Conservation (phyloP, 64 coral and sea anemone genomes). For the Porites australiensis region DNA sequence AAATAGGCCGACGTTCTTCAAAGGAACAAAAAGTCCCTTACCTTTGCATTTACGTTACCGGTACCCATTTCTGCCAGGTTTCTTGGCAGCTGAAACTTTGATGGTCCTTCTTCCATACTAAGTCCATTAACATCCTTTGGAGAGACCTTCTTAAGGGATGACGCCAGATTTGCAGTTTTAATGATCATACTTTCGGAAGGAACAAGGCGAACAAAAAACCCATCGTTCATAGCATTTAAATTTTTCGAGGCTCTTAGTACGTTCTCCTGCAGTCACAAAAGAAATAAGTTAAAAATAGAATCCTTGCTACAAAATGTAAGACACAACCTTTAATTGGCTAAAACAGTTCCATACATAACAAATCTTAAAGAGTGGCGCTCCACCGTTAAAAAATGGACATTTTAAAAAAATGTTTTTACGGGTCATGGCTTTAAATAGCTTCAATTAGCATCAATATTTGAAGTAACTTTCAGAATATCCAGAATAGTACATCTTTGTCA, state of each 20-base stretch:
- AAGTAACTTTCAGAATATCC: too few relatives aligned
- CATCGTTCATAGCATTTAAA: conserved; percentile 13
- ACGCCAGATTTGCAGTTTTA: neutral
- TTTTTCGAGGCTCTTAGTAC: neutral
- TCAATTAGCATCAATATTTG: too few relatives aligned
- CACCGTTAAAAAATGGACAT: too few relatives aligned
- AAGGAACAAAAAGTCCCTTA: neutral
- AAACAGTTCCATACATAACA: too few relatives aligned
- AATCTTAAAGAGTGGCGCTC: too few relatives aligned
- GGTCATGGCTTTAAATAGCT: too few relatives aligned
- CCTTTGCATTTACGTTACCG: neutral
- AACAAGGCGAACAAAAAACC: neutral
- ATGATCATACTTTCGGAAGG: neutral
- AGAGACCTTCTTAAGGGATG: neutral
- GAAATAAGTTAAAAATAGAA: neutral
- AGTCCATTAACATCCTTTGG: neutral
- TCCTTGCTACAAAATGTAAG: too few relatives aligned
- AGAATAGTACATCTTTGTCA: too few relatives aligned
- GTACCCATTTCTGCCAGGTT: neutral
- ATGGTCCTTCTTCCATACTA: neutral
- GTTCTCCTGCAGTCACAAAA: neutral
- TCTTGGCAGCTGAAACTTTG: neutral
- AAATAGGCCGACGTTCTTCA: too few relatives aligned
- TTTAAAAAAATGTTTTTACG: too few relatives aligned
- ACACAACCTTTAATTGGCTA: too few relatives aligned